These are phyloP conservation scores for Uromys caudimaculatus DNA, from an alignment of 2,797 vertebrate genomes.

Conservation along the genomic window DNA sequence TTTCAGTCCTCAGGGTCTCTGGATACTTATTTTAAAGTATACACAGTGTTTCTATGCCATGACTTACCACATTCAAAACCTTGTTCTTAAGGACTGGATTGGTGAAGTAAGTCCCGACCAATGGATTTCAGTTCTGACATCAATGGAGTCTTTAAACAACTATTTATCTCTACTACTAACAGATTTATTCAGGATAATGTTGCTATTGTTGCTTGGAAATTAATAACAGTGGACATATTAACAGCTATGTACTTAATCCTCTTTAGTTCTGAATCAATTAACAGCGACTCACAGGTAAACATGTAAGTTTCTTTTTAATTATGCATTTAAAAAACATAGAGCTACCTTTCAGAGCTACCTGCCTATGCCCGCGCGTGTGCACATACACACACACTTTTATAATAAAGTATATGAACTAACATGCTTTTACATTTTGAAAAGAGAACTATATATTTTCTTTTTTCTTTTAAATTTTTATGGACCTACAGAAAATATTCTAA, in stretches of 20 bases:
- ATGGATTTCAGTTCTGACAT: slow-evolving; percentile 61
- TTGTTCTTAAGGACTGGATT: slow-evolving; percentile 10
- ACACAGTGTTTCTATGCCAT: background rate
- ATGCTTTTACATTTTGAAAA: slow-evolving; percentile 31
- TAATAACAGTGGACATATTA: slow-evolving; percentile 78
- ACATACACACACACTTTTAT: background rate
- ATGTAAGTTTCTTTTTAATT: slow-evolving; percentile 54
- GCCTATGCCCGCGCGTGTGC: background rate
- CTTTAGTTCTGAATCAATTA: slow-evolving; percentile 73
- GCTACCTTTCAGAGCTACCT: background rate
- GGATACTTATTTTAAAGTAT: slow-evolving; percentile 9
- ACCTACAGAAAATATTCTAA: slow-evolving; percentile 46
- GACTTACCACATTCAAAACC: slow-evolving; percentile 39
- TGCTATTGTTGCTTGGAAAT: slow-evolving; percentile 78
- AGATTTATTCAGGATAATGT: slow-evolving; percentile 73
- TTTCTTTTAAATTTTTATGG: background rate
- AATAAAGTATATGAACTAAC: background rate
- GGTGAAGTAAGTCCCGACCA: background rate
- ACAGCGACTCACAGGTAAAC: slow-evolving; percentile 41
- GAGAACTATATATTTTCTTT: slow-evolving; percentile 27
- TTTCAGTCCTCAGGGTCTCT: background rate
- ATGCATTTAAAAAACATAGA: background rate
- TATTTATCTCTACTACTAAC: slow-evolving; percentile 59
- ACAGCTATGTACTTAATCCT: slow-evolving; percentile 75
- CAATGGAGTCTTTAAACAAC: slow-evolving; percentile 49